Conservation (phyloP, 1,140 invertebrate species). For the Trachelipus rathkii region DNA sequence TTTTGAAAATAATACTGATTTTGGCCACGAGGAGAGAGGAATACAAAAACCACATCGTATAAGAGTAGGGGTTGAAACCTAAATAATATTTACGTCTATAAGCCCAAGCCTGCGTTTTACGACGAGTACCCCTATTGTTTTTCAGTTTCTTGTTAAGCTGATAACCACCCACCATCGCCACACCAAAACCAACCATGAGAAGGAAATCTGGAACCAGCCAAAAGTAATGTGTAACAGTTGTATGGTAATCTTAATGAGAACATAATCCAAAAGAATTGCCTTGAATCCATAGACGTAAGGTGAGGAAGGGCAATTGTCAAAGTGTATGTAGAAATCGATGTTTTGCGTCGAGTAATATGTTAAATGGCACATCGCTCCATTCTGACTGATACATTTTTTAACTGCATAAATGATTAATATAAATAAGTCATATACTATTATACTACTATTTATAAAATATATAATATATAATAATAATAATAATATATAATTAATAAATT, state of each 20-base stretch:
- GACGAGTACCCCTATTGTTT: background rate
- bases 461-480: too few species aligned
- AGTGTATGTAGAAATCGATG: constrained; percentile 21
- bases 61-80: constrained; percentile 16
- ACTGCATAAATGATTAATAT: too few species aligned
- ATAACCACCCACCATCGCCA: constrained; percentile 19
- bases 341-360: too few species aligned
- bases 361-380: too few species aligned
- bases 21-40: constrained; percentile 16
- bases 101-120: constrained; percentile 1
- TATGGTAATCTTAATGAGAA: constrained; percentile 11
- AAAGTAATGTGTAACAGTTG: constrained; percentile 19
- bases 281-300: background rate
- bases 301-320: background rate
- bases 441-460: too few species aligned
- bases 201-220: constrained; percentile 24
- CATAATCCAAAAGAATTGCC: constrained; percentile 7
- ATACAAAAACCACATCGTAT: constrained; percentile 16
- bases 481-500: too few species aligned
- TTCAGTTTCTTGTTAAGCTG: constrained; percentile 16
- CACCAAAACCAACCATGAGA: constrained; percentile 14
- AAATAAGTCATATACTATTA: too few species aligned
- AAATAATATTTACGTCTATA: constrained; percentile 13
- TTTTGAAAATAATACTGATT: constrained; percentile 24
- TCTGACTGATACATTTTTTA: too few species aligned